Conservation (phyloP, 1,140 invertebrate genomes). For the Drosophila mojavensis region DNA sequence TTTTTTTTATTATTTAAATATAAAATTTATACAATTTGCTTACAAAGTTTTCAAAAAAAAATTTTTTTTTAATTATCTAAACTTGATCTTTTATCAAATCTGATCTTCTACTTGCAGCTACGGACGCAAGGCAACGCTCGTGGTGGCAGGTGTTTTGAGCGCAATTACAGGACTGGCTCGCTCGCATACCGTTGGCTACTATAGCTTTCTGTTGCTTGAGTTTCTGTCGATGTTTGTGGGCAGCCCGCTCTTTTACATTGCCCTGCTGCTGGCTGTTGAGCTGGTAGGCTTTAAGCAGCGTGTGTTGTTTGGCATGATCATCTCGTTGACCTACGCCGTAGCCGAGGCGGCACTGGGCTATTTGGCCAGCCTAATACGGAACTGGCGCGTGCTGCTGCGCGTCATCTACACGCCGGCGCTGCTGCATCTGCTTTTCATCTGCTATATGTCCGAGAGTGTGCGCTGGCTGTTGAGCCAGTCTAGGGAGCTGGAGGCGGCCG, state of each 20-base stretch:
- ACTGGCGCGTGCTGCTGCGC: slow-evolving; percentile 89
- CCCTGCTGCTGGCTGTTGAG: slow-evolving; percentile 89
- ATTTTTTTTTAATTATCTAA: background rate
- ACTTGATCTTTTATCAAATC: background rate
- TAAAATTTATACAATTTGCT: no score
- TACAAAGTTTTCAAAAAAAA: no score
- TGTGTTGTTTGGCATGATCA: slow-evolving; percentile 88
- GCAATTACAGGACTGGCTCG: slow-evolving; percentile 87
- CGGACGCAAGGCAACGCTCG: slow-evolving; percentile 87
- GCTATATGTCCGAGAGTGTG: slow-evolving; percentile 87
- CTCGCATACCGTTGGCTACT: slow-evolving; percentile 87
- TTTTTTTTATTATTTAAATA: no score
- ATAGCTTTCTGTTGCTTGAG: slow-evolving; percentile 87
- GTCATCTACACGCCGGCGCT: slow-evolving; percentile 88
- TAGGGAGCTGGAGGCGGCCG: slow-evolving; percentile 86
- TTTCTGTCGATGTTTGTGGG: slow-evolving; percentile 87
- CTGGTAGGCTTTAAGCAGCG: slow-evolving; percentile 89
- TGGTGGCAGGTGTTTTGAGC: slow-evolving; percentile 85
- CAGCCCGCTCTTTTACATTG: slow-evolving; percentile 87
- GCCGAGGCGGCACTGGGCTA: slow-evolving; percentile 88
- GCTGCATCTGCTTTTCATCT: slow-evolving; percentile 86
- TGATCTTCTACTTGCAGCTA: slow-evolving; percentile 83
- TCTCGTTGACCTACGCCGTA: slow-evolving; percentile 89
- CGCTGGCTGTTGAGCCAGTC: slow-evolving; percentile 90
- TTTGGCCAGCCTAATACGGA: slow-evolving; percentile 87